These are phyloP conservation scores for Petaurus breviceps DNA, from an alignment of 2,113 vertebrate species.

Conservation along the genomic window DNA sequence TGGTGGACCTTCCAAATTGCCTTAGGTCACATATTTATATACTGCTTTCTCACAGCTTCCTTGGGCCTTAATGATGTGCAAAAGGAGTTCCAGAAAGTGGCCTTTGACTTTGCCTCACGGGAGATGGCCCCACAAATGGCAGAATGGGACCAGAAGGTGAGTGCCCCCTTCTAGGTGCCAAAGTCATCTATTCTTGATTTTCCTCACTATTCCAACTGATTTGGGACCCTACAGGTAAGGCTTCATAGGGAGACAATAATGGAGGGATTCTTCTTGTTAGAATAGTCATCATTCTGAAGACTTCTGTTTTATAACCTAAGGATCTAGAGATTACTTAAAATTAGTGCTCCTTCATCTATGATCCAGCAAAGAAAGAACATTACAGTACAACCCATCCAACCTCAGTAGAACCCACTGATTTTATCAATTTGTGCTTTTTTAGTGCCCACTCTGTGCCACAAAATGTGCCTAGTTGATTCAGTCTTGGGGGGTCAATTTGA, in stretches of 20 bases:
- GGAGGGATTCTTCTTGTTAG: neutral
- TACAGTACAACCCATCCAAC: neutral
- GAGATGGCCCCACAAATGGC: slow-evolving; percentile 98
- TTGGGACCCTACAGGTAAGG: neutral
- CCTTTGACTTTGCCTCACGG: slow-evolving; percentile 94
- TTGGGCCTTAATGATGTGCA: slow-evolving; percentile 94
- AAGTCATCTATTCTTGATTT: neutral
- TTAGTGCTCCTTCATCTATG: neutral
- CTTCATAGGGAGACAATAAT: neutral
- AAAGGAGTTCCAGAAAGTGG: slow-evolving; percentile 97
- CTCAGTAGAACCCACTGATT: neutral
- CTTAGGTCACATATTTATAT: neutral
- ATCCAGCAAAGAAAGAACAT: neutral
- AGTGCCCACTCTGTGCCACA: neutral
- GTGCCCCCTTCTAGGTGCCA: neutral
- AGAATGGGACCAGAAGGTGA: slow-evolving; percentile 96
- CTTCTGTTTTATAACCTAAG: neutral
- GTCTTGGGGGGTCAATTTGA: neutral
- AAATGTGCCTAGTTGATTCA: neutral
- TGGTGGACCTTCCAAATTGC: neutral
- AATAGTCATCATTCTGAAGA: neutral
- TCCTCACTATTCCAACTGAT: neutral
- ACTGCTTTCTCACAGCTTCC: slow-evolving; percentile 84
- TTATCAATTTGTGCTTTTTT: neutral
- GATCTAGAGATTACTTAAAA: slow-evolving; percentile 23